These are phyloP conservation scores for Drepana falcataria DNA, from an alignment of 2,888 invertebrate species.

Conservation along the genomic window DNA sequence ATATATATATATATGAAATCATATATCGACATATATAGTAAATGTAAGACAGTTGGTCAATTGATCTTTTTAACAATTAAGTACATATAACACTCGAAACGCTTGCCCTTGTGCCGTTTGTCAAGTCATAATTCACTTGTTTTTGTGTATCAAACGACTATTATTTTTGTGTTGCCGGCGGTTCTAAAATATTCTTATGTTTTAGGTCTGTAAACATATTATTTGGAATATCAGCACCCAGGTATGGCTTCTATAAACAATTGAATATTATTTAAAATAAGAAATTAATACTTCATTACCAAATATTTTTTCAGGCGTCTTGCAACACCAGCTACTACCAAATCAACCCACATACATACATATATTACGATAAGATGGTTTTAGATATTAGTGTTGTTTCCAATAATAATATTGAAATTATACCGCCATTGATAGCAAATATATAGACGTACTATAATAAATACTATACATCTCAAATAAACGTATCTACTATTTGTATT, in stretches of 20 bases:
- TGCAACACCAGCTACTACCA: neutral
- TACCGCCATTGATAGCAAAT: slow-evolving; percentile 9
- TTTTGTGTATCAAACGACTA: too few relatives aligned
- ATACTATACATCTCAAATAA: slow-evolving; percentile 30
- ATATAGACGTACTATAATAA: slow-evolving; percentile 33
- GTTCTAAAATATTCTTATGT: slow-evolving; percentile 30
- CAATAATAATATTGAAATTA: too few relatives aligned
- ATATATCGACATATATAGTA: neutral
- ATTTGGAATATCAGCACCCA: slow-evolving; percentile 41
- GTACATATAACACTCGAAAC: too few relatives aligned
- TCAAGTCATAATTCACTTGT: too few relatives aligned
- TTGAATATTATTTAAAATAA: too few relatives aligned
- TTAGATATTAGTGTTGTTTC: too few relatives aligned
- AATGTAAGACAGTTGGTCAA: too few relatives aligned
- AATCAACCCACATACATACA: neutral
- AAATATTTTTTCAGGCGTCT: neutral
- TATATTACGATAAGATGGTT: slow-evolving; percentile 27
- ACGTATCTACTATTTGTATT: slow-evolving; percentile 18
- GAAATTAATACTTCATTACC: too few relatives aligned
- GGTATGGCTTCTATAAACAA: slow-evolving; percentile 19
- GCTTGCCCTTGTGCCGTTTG: too few relatives aligned
- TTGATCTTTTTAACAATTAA: too few relatives aligned
- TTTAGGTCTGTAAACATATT: slow-evolving; percentile 68
- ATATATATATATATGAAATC: too few relatives aligned
- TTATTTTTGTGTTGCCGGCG: too few relatives aligned